These are phyloP conservation scores for Girardinichthys multiradiatus DNA, from an alignment of 2,113 vertebrate genomes.

Conservation along the genomic window DNA sequence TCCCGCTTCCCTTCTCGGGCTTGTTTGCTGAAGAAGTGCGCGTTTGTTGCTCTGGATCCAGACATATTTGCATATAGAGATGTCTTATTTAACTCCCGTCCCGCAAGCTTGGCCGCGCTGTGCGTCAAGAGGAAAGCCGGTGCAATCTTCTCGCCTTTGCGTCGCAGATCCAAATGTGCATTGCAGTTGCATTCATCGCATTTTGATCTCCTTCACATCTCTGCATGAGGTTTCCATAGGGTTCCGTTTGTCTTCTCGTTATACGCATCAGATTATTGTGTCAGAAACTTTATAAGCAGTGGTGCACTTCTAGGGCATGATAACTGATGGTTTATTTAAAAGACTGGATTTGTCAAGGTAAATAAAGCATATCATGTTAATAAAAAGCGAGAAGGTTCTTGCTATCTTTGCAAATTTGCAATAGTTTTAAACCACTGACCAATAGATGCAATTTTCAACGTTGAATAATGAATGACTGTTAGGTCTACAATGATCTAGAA, in stretches of 20 bases:
- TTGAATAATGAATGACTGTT: too few relatives aligned
- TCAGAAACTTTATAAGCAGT: neutral
- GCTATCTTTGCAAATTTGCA: neutral
- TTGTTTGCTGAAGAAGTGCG: conserved; percentile 6
- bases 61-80: neutral
- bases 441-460: too few relatives aligned
- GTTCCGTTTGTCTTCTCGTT: neutral
- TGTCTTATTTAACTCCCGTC: neutral
- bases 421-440: too few relatives aligned
- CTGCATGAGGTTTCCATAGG: neutral
- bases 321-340: too few relatives aligned
- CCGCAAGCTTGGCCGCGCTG: neutral
- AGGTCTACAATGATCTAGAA: too few relatives aligned
- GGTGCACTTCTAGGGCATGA: neutral
- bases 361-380: neutral
- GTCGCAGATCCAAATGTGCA: neutral
- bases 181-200: neutral
- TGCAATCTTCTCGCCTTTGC: neutral
- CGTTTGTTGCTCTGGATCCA: neutral
- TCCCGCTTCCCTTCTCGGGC: neutral
- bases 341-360: too few relatives aligned
- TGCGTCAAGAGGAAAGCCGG: neutral
- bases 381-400: neutral
- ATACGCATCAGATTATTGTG: neutral
- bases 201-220: neutral